Conservation (phyloP, 2,113 vertebrate species). For the Tichodroma muraria region DNA sequence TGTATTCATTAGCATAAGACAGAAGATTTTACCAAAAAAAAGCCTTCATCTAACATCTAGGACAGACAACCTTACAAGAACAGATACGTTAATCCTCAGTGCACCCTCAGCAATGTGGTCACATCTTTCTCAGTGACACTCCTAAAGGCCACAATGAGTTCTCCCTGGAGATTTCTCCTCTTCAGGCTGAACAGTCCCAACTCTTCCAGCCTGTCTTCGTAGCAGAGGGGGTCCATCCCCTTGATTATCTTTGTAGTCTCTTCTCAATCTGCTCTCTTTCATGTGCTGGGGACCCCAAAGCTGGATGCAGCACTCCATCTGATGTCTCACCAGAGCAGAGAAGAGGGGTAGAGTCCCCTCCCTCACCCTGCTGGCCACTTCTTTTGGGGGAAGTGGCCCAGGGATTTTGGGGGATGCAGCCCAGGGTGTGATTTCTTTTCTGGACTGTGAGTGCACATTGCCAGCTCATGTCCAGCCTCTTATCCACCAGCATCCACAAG, state of each 20-base stretch:
- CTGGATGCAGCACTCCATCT: neutral
- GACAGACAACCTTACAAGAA: neutral
- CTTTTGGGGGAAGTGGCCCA: too few species aligned
- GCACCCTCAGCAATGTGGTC: neutral
- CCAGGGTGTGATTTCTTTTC: accelerated
- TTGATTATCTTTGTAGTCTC: neutral
- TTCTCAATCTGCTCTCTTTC: neutral
- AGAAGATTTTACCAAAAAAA: neutral
- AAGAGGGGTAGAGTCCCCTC: neutral
- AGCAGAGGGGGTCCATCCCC: neutral
- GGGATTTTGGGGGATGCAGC: too few species aligned
- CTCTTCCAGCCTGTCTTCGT: neutral
- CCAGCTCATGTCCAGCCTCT: accelerated
- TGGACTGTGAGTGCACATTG: accelerated
- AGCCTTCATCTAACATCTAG: neutral
- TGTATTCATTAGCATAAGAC: neutral
- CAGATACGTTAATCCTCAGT: neutral
- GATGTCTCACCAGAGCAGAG: neutral
- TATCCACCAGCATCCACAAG: neutral
- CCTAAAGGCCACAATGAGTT: neutral
- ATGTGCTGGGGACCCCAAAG: too few species aligned
- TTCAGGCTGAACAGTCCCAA: neutral
- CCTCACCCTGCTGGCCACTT: neutral
- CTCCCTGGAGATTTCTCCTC: neutral
- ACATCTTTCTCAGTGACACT: neutral